Percentiles rank a stretch among this genome's conserved stretches.
phyloP scores from a whole-genome alignment of 1,140 invertebrate species.

The Battus philenor region DNA sequence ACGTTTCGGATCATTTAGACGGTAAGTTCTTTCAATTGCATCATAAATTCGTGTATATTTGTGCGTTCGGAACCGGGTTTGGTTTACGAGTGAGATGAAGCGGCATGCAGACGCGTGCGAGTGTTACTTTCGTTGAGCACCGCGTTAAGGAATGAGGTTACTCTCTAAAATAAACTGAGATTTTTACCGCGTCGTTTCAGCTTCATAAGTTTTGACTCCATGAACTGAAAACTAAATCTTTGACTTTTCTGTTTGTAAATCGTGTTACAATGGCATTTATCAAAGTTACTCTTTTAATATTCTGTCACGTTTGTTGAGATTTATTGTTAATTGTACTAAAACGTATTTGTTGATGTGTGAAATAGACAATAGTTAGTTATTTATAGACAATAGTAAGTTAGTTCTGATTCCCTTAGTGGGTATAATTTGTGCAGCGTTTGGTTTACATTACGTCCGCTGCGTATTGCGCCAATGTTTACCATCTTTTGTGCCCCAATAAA shows the following conservation, averaged over 20 bases:
- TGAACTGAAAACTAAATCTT: slow-evolving; percentile 28
- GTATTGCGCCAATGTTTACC: slow-evolving; percentile 23
- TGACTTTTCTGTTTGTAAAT: slow-evolving; percentile 26
- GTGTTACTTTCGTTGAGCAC: slow-evolving; percentile 50
- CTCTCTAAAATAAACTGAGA: slow-evolving; percentile 53
- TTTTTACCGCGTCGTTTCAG: slow-evolving; percentile 50
- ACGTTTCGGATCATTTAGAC: slow-evolving; percentile 32
- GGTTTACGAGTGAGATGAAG: slow-evolving; percentile 30
- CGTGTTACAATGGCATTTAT: not conserved
- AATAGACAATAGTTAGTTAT: too few relatives aligned
- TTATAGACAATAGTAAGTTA: too few relatives aligned
- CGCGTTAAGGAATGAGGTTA: slow-evolving; percentile 54
- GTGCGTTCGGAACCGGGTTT: slow-evolving; percentile 9
- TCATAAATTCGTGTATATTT: not conserved
- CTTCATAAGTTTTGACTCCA: slow-evolving; percentile 23
- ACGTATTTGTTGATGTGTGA: too few relatives aligned
- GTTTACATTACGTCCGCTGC: slow-evolving; percentile 1
- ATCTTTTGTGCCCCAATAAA: slow-evolving; percentile 40
- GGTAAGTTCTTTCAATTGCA: slow-evolving; percentile 33
- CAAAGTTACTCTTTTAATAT: not conserved
- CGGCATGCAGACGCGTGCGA: slow-evolving; percentile 27
- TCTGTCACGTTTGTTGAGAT: not conserved
- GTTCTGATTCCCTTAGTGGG: not conserved
- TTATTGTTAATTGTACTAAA: not conserved
- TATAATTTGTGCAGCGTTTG: not conserved